Conservation (phyloP, 2,797 vertebrate genomes). For the Leuciscus waleckii region DNA sequence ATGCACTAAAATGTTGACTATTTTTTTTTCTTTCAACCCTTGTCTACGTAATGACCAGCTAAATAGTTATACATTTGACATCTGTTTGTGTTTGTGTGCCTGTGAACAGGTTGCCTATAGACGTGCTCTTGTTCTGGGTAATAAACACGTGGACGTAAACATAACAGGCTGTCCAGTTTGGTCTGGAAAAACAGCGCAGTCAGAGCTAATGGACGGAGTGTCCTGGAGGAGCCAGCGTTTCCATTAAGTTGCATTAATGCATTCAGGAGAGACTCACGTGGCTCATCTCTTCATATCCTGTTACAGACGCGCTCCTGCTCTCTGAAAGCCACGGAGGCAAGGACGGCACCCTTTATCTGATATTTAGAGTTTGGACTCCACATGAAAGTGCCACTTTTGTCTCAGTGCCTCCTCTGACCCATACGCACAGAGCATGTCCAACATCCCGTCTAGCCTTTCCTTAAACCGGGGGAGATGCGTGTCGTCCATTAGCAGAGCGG, state of each 20-base stretch:
- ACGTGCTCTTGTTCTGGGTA: constrained; percentile 8
- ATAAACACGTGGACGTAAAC: constrained; percentile 21
- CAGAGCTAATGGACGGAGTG: constrained; percentile 81
- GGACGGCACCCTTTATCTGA: constrained; percentile 21
- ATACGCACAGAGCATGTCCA: constrained; percentile 31
- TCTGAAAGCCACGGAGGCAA: constrained; percentile 44
- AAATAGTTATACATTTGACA: not conserved
- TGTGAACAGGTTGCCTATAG: constrained; percentile 5
- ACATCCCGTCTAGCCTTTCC: constrained; percentile 46
- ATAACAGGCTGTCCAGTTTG: constrained; percentile 26
- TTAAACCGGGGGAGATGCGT: constrained; percentile 30
- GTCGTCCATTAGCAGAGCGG: constrained; percentile 52
- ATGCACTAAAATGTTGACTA: not conserved
- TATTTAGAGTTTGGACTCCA: not conserved
- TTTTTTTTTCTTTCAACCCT: not conserved
- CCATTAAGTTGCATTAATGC: constrained; percentile 84
- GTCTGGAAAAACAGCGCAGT: constrained; percentile 63
- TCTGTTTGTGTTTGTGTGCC: not conserved
- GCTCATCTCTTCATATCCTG: constrained; percentile 77
- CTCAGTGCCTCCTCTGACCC: constrained; percentile 10
- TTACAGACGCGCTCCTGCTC: constrained; percentile 74
- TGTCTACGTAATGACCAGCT: not conserved
- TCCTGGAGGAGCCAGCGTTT: constrained; percentile 78
- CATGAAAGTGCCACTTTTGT: constrained; percentile 34
- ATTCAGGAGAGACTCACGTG: constrained; percentile 75